These are phyloP conservation scores for Eufriesea mexicana DNA, from an alignment of 1,140 invertebrate species.

Conservation along the genomic window DNA sequence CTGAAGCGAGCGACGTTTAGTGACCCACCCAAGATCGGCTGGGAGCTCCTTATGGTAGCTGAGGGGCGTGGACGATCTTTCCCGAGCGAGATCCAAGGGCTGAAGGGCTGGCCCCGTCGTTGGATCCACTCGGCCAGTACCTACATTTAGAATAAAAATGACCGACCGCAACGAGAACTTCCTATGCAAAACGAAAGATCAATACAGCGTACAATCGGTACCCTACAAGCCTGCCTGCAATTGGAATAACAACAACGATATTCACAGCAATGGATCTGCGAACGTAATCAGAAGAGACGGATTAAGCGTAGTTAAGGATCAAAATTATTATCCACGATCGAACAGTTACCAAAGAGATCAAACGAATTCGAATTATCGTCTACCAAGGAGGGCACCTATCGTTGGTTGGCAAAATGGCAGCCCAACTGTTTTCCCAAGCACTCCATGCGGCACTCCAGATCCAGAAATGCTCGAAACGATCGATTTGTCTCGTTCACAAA, in stretches of 20 bases:
- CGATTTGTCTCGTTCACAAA: slow-evolving; percentile 19
- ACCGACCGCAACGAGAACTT: slow-evolving; percentile 67
- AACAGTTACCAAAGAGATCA: slow-evolving; percentile 12
- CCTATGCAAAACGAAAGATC: slow-evolving; percentile 16
- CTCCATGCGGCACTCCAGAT: slow-evolving; percentile 63
- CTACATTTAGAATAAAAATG: slow-evolving; percentile 76
- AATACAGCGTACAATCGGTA: not conserved
- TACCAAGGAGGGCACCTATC: slow-evolving; percentile 71
- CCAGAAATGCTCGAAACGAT: slow-evolving; percentile 1
- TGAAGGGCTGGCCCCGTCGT: slow-evolving; percentile 79
- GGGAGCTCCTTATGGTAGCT: slow-evolving; percentile 77
- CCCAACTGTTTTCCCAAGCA: slow-evolving; percentile 67
- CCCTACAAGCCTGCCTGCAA: slow-evolving; percentile 10
- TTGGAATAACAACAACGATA: slow-evolving; percentile 48
- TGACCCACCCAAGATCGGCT: slow-evolving; percentile 57
- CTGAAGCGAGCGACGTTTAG: slow-evolving; percentile 64
- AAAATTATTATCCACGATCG: slow-evolving; percentile 52
- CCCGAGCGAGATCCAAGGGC: slow-evolving; percentile 74
- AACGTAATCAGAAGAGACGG: slow-evolving; percentile 11
- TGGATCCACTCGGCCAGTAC: slow-evolving; percentile 74
- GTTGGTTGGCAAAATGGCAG: slow-evolving; percentile 76
- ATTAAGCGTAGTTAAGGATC: slow-evolving; percentile 49
- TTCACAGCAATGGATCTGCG: slow-evolving; percentile 20
- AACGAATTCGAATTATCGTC: slow-evolving; percentile 18
- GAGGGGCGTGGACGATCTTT: slow-evolving; percentile 61